Conservation (phyloP, 2,113 vertebrate species). For the Dryoscopus gambensis region DNA sequence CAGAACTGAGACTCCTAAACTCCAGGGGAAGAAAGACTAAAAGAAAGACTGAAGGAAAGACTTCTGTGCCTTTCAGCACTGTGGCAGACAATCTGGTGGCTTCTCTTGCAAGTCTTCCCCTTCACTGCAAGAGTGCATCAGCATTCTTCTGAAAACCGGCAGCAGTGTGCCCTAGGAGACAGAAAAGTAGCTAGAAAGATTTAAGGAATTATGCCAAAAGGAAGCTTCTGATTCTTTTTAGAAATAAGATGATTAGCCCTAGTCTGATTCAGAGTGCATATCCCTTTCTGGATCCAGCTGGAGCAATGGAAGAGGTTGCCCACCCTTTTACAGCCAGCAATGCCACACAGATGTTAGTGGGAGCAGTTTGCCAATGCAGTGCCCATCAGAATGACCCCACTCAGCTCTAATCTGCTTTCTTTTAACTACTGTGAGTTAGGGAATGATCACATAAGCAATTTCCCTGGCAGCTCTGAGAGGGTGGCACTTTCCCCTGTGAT, state of each 20-base stretch:
- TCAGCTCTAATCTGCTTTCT: background rate
- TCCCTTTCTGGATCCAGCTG: slow-evolving; percentile 4
- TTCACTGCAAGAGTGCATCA: background rate
- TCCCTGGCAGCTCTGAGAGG: background rate
- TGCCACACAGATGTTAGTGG: background rate
- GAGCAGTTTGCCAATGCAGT: background rate
- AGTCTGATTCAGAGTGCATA: background rate
- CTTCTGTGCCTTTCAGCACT: background rate
- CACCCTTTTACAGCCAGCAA: background rate
- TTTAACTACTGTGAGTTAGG: background rate
- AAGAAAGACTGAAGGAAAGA: background rate
- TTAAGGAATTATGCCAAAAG: slow-evolving; percentile 14
- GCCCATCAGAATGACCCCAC: background rate
- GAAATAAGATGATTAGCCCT: slow-evolving; percentile 15
- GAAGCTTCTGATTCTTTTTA: background rate
- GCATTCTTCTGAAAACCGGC: background rate
- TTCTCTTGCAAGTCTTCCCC: background rate
- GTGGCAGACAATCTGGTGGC: background rate
- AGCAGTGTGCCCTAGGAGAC: background rate
- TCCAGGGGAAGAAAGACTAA: background rate
- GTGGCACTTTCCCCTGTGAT: background rate
- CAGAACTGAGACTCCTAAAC: background rate
- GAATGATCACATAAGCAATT: background rate
- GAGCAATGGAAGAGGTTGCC: background rate
- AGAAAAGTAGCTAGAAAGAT: background rate